Conservation (phyloP, 2,113 vertebrate genomes). For the Geococcyx californianus region DNA sequence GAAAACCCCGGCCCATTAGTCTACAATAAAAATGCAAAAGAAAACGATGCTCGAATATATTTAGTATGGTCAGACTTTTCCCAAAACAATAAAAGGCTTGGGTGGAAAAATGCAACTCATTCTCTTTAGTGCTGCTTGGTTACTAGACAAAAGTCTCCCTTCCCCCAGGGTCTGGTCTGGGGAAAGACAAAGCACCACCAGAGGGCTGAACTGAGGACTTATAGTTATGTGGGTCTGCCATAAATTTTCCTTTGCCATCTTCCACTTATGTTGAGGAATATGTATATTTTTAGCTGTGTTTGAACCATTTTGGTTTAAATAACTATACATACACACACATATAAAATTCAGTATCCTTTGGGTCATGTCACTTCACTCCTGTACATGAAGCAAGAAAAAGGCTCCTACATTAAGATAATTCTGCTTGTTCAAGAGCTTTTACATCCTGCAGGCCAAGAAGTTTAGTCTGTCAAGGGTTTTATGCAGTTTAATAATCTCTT, state of each 20-base stretch:
- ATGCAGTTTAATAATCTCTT: not conserved
- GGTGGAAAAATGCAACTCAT: not conserved
- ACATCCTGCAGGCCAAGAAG: not conserved
- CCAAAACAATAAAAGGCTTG: not conserved
- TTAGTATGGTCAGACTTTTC: not conserved
- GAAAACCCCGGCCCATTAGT: rapidly evolving
- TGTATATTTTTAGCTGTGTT: no score
- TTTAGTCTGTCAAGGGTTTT: not conserved
- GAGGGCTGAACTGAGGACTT: not conserved
- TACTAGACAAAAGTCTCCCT: not conserved
- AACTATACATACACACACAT: no score
- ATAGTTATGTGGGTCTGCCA: not conserved
- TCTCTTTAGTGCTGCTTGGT: not conserved
- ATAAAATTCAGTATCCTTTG: not conserved
- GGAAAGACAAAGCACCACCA: not conserved
- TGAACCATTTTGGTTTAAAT: no score
- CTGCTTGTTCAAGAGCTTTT: not conserved
- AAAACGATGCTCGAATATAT: not conserved
- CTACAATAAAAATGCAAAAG: not conserved
- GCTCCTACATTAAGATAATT: not conserved
- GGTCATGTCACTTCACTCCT: not conserved
- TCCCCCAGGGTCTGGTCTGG: not conserved
- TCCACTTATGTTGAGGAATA: not conserved
- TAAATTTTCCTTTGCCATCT: not conserved
- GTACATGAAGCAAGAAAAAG: not conserved